phyloP scores from a whole-genome alignment of 2,113 vertebrate genomes.

The Tetrax tetrax region DNA sequence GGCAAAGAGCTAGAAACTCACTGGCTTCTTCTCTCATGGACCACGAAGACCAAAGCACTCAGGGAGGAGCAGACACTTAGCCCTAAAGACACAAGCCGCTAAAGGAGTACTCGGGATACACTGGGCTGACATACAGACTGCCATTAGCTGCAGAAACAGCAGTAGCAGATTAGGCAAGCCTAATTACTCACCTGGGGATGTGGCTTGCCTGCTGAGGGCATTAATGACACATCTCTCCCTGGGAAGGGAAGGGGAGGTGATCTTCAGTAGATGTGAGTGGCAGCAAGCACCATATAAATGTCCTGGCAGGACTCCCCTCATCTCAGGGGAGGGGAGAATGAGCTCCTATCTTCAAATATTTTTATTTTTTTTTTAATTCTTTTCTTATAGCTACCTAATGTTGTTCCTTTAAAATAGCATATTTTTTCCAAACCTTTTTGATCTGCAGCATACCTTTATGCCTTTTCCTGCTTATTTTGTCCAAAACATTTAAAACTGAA shows the following conservation, averaged over 20 bases:
- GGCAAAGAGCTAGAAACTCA: neutral
- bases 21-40: neutral
- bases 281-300: neutral
- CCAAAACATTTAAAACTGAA: neutral
- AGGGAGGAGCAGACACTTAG: neutral
- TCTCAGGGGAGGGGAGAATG: neutral
- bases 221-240: neutral
- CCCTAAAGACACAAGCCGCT: neutral
- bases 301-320: neutral
- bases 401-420: neutral
- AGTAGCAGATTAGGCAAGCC: neutral
- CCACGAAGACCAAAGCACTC: neutral
- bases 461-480: neutral
- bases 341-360: neutral
- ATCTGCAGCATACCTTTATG: neutral
- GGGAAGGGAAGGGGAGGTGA: neutral
- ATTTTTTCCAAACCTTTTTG: neutral
- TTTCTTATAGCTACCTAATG: neutral
- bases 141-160: neutral
- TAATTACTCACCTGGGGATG: constrained; percentile 27
- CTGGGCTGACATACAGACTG: neutral
- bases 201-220: neutral
- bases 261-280: neutral
- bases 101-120: neutral
- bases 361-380: too few relatives aligned